These are phyloP conservation scores for Diogma glabrata DNA, from an alignment of 2,888 invertebrate species.

Conservation along the genomic window DNA sequence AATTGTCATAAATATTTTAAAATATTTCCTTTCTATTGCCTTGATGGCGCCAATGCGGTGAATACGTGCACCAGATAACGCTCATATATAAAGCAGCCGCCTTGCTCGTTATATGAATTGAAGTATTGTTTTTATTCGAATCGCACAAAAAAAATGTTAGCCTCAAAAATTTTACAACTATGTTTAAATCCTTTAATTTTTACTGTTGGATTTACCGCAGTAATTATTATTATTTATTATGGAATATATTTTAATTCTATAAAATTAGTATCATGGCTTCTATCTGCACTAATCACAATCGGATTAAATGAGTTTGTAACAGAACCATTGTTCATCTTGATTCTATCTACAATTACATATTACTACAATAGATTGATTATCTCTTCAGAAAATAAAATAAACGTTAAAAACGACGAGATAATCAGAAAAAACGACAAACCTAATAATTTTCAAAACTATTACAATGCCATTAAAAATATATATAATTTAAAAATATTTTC, in stretches of 20 bases:
- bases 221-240: constrained; percentile 4
- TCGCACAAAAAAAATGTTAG: too few relatives aligned
- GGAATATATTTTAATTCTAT: not conserved
- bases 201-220: too few relatives aligned
- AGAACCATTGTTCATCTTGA: not conserved
- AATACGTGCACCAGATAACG: too few relatives aligned
- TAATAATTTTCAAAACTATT: not conserved
- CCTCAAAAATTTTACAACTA: too few relatives aligned
- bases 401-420: not conserved
- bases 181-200: too few relatives aligned
- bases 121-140: too few relatives aligned
- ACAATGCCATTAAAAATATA: not conserved
- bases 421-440: not conserved
- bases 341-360: not conserved
- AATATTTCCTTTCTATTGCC: too few relatives aligned
- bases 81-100: too few relatives aligned
- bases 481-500: not conserved
- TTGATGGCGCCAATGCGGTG: too few relatives aligned
- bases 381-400: not conserved
- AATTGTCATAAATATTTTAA: too few relatives aligned
- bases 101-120: too few relatives aligned
- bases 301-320: not conserved
- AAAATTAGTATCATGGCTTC: not conserved
- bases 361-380: not conserved
- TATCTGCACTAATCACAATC: not conserved